These are phyloP conservation scores for Caenorhabditis remanei DNA, from an alignment of 1,140 invertebrate species.

Conservation along the genomic window DNA sequence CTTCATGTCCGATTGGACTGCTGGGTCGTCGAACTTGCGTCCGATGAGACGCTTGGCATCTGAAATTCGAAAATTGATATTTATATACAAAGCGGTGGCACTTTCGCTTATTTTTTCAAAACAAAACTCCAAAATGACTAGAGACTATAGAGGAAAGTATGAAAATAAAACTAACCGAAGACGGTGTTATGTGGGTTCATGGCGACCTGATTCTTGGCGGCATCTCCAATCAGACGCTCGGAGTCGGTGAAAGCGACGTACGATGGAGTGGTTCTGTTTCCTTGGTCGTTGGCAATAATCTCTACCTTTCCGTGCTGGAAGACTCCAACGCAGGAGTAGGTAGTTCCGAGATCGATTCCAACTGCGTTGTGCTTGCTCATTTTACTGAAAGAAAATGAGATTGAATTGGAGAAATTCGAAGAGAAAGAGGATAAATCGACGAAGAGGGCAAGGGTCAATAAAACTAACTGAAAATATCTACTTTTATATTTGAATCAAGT, in stretches of 20 bases:
- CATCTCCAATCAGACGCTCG: slow-evolving; percentile 95
- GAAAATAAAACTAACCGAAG: slow-evolving; percentile 78
- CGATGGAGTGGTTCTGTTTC: slow-evolving; percentile 94
- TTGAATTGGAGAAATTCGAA: neutral
- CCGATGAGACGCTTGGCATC: slow-evolving; percentile 88
- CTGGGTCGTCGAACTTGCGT: slow-evolving; percentile 89
- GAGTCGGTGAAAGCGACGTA: slow-evolving; percentile 97
- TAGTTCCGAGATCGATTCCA: slow-evolving; percentile 81
- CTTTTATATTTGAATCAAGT: too few relatives aligned
- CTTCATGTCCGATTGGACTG: slow-evolving; percentile 91
- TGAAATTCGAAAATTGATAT: slow-evolving; percentile 78
- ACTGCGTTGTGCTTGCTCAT: slow-evolving; percentile 78
- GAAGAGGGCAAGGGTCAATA: too few relatives aligned
- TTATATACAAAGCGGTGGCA: neutral
- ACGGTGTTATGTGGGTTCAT: slow-evolving; percentile 88
- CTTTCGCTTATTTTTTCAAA: too few relatives aligned
- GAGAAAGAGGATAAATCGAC: neutral
- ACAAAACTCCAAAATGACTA: neutral
- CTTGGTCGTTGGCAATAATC: slow-evolving; percentile 97
- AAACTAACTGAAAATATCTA: too few relatives aligned
- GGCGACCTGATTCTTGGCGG: slow-evolving; percentile 90
- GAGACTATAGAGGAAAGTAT: too few relatives aligned
- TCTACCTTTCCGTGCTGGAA: slow-evolving; percentile 89
- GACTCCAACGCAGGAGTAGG: slow-evolving; percentile 81
- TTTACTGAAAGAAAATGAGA: slow-evolving; percentile 54